Base-by-base conservation (phyloP, 2,888 invertebrate genomes). In the Volucella bombylans region DNA sequence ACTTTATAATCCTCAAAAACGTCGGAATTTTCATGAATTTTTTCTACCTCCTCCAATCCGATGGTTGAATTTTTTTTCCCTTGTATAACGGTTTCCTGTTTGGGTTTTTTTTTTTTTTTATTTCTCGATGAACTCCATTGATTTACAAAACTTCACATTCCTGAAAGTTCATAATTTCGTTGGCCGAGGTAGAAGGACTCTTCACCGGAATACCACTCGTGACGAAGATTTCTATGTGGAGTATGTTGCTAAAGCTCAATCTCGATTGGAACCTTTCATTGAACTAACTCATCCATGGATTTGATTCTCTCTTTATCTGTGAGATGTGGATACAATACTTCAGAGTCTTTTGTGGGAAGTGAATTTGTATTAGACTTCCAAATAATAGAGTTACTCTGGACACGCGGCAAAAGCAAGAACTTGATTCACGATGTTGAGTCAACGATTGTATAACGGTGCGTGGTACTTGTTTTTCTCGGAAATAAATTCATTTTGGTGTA, bases 111-210 rank as follows among this genome's bases (percentile, higher is more conserved):
- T 49, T 50, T 2, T 1, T 39, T 8, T 11, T 39, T 11, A 3
- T 11, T 15, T 59, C 23, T 59, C 50, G 49, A 65, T 67, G 45
- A 67, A 68, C 52, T 61, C 8, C 59, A 61, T 68, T 76, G 76
- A 76, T 76, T 76, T 61, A 52, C 50, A 76, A 31, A 59, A 50
- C 76, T 59, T 50, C 12, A 50, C 50, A 23, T 39, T 43, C 11
- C 45, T n/a, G 49, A 59, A 68, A 68, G 76, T 76, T 76, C 45
- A 76, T 54, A 68, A 68, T 59, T 76, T 68, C 61, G 59, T 45
- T 54, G n/a, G 54, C n/a, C 62, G 15, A 62, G 15, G 38, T 38
- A 3, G 43, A 14, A 38, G 23, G n/a, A 23, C 23, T 23, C 23
- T 38, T 31, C 55, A 54, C 10, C 11, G 38, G 15, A 49, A 18